phyloP scores from a whole-genome alignment of 2,113 vertebrate genomes.

The Tonatia bakeri region DNA sequence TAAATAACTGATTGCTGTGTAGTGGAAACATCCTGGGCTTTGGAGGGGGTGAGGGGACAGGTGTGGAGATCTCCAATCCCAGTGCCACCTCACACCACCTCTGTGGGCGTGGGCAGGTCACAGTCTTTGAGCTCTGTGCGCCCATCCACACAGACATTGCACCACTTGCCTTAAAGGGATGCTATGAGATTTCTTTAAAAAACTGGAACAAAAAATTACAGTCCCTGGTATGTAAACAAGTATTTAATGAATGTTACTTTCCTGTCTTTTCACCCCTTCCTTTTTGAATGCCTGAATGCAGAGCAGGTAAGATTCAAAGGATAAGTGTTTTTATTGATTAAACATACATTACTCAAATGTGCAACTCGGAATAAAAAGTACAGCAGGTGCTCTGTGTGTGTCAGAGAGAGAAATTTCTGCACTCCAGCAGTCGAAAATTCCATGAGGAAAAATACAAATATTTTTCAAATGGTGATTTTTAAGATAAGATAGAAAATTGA shows the following conservation, averaged over 20 bases:
- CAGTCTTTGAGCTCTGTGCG: background rate
- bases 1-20: background rate
- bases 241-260: background rate
- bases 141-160: background rate
- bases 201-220: background rate
- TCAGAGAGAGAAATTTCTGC: background rate
- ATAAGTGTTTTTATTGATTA: background rate
- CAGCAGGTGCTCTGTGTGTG: background rate
- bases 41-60: background rate
- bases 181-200: background rate
- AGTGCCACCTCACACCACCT: background rate
- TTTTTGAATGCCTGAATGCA: background rate
- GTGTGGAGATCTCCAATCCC: background rate
- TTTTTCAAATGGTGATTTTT: background rate
- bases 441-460: background rate
- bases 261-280: background rate
- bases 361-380: background rate
- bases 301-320: background rate
- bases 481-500: background rate
- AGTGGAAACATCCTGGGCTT: background rate
- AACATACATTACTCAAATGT: background rate
- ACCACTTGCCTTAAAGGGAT: background rate
- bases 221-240: background rate
- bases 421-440: background rate
- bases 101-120: background rate